phyloP scores from a whole-genome alignment of 1,140 invertebrate species.

The Ladona fulva region DNA sequence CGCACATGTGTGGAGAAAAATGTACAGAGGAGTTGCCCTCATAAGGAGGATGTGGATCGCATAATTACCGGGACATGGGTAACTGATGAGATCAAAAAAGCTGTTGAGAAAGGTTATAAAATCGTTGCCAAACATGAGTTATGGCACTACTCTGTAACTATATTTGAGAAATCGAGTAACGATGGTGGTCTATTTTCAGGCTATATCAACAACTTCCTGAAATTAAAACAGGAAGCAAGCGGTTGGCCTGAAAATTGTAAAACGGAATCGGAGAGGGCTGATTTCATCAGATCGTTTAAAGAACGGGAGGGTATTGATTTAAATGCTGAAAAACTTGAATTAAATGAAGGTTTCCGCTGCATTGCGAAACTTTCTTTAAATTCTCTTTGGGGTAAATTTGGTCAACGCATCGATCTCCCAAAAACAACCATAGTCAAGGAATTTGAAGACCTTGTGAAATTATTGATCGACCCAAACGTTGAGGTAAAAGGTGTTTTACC shows the following conservation, averaged over 20 bases:
- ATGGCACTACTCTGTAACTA: constrained; percentile 30
- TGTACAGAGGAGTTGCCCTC: constrained; percentile 21
- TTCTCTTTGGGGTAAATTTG: constrained; percentile 31
- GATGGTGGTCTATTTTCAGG: constrained; percentile 27
- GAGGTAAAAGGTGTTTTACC: too few relatives aligned
- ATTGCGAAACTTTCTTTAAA: constrained; percentile 27
- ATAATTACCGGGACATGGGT: constrained; percentile 33
- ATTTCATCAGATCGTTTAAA: too few relatives aligned
- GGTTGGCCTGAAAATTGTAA: constrained; percentile 30
- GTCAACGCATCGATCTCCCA: constrained; percentile 27
- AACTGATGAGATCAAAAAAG: constrained; percentile 32
- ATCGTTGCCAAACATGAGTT: constrained; percentile 34
- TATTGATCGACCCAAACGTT: too few relatives aligned
- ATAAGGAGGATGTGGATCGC: constrained; percentile 28
- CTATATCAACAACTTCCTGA: constrained; percentile 32
- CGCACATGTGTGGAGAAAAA: constrained; percentile 20
- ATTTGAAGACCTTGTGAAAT: constrained; percentile 27
- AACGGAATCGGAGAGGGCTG: constrained; percentile 26
- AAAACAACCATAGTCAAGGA: constrained; percentile 28
- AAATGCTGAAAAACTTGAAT: constrained; percentile 29
- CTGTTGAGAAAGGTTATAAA: constrained; percentile 31
- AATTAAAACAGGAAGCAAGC: constrained; percentile 32
- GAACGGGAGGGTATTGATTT: constrained; percentile 33
- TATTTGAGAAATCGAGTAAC: constrained; percentile 20
- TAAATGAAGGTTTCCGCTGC: constrained; percentile 30